Base-by-base conservation (phyloP, 23 tunicate species). In the Pegea sp. region DNA sequence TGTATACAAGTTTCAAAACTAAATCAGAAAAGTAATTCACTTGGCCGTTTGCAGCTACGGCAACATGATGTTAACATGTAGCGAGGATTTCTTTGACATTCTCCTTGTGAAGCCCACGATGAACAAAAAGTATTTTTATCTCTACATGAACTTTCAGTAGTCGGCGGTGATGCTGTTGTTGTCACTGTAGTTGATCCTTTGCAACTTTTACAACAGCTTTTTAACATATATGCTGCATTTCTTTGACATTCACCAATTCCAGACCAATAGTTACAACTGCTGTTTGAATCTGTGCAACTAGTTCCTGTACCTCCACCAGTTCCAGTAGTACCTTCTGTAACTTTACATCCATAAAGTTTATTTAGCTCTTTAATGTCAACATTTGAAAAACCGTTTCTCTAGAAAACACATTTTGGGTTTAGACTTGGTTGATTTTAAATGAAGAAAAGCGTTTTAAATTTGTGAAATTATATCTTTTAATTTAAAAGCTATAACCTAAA, bases 11-110 rank as follows among this genome's bases (percentile, higher is more conserved):
- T n/a, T n/a, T n/a, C n/a, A n/a, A n/a, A n/a, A n/a, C n/a, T n/a
- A n/a, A n/a, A n/a, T n/a, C n/a, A n/a, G n/a, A n/a, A n/a, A n/a
- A n/a, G n/a, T n/a, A n/a, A n/a, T n/a, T n/a, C n/a, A n/a, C n/a
- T n/a, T n/a, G n/a, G n/a, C n/a, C n/a, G 20, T 11, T 13, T n/a
- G 31, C 69, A 53, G 25, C 62, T 52, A 6, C 20, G 44, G 23
- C 68, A 66, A 54, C 78, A 71, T 13, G 44, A 63, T 19, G 22
- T 1, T 23, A 22, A 23, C 78, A 71, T 71, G 33, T 71, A 71
- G 3, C 30, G 26, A 4, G 64, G 64, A 30, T 71, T 63, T 31
- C 34, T 63, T 6, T 24, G 43, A 57, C 78, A 71, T 30, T 71
- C 69, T n/a, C 78, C 78, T 8, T 0, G 46, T 29, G 44, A 31